Conservation (phyloP, 2,797 vertebrate species). For the Hozukius guyotensis region DNA sequence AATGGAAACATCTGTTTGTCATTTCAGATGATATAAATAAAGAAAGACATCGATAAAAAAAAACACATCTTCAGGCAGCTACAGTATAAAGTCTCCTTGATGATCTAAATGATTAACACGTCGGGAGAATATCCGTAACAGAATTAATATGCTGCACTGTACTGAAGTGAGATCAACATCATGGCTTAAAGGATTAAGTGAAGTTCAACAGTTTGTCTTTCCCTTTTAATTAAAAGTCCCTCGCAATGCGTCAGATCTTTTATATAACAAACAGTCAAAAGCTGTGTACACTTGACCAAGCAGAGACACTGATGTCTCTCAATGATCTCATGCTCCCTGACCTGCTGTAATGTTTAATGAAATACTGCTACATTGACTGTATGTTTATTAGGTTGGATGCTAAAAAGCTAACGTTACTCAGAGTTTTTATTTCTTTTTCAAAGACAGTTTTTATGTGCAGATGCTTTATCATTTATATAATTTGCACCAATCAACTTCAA, state of each 20-base stretch:
- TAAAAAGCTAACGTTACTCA: neutral
- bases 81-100: neutral
- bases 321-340: neutral
- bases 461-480: neutral
- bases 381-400: neutral
- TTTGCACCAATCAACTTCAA: neutral
- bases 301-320: neutral
- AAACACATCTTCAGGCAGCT: neutral
- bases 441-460: neutral
- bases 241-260: neutral
- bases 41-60: neutral
- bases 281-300: neutral
- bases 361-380: neutral
- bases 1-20: neutral
- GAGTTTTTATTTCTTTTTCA: neutral
- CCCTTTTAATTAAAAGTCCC: neutral
- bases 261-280: neutral
- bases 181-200: constrained; percentile 9
- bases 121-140: neutral
- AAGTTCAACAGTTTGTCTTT: constrained; percentile 6
- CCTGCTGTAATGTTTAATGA: neutral
- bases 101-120: neutral
- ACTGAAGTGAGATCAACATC: neutral
- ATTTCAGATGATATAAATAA: neutral
- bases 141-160: neutral